Percentiles rank a stretch among this genome's conserved stretches.
These are phyloP conservation scores for Crotophaga sulcirostris DNA, from an alignment of 2,113 vertebrate species.

Conservation along the genomic window DNA sequence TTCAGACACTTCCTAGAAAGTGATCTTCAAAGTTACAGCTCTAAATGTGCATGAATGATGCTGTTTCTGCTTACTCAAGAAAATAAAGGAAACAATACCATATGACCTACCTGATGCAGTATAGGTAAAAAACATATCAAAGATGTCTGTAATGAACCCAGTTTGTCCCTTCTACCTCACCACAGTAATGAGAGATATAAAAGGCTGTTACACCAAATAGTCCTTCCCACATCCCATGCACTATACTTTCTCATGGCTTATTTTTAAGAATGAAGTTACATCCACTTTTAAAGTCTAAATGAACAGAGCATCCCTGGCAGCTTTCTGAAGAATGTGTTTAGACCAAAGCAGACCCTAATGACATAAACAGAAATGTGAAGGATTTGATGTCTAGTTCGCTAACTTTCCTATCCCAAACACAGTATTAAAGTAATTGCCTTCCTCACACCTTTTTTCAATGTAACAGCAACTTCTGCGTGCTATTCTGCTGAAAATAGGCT, in stretches of 20 bases:
- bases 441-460: neutral
- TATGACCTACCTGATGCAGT: neutral
- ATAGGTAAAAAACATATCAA: neutral
- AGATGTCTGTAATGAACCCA: neutral
- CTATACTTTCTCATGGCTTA: neutral
- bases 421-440: slow-evolving; percentile 8
- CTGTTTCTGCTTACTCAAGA: neutral
- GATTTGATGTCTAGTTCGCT: neutral
- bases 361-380: slow-evolving; percentile 20
- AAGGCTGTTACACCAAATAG: neutral
- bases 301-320: neutral
- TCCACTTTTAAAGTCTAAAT: neutral
- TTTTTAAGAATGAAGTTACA: neutral
- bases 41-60: neutral
- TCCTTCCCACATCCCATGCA: neutral
- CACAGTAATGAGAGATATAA: neutral
- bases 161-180: neutral
- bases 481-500: slow-evolving; percentile 10
- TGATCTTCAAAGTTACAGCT: neutral
- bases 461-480: neutral
- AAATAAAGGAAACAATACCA: neutral
- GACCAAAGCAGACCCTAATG: slow-evolving; percentile 8
- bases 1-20: neutral
- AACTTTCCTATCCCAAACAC: slow-evolving; percentile 1
- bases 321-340: slow-evolving; percentile 9